Percentiles rank a stretch among this genome's conserved stretches.
These are phyloP conservation scores for Drosophila pseudoananassae DNA, from an alignment of 1,140 invertebrate species.

Conservation along the genomic window DNA sequence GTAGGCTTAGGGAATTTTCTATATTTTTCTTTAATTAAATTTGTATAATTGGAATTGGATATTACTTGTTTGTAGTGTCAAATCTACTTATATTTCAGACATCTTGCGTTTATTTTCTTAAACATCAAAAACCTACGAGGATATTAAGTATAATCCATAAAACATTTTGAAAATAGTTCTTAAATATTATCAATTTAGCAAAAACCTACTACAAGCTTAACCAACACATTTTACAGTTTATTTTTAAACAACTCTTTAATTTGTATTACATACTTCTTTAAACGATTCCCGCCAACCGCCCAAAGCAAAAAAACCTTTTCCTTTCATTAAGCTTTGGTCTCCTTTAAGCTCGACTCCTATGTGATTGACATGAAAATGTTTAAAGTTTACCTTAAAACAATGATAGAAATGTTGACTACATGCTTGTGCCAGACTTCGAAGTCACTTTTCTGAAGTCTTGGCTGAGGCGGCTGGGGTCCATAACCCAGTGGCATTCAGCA, in stretches of 20 bases:
- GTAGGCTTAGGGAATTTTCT: not conserved
- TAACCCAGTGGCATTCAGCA: conserved; percentile 51
- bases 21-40: conserved; percentile 2
- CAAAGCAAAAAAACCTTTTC: conserved; percentile 31
- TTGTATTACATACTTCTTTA: conserved; percentile 5
- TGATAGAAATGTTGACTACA: conserved; percentile 64
- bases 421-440: conserved; percentile 17
- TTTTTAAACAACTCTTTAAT: not conserved
- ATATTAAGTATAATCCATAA: too few relatives aligned
- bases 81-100: too few relatives aligned
- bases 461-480: conserved; percentile 24
- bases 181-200: too few relatives aligned
- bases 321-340: conserved; percentile 22
- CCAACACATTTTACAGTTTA: conserved; percentile 1
- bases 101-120: too few relatives aligned
- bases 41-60: not conserved
- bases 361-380: conserved; percentile 82
- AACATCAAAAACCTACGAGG: too few relatives aligned
- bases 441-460: conserved; percentile 4
- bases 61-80: too few relatives aligned
- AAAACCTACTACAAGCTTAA: too few relatives aligned
- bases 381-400: conserved; percentile 83
- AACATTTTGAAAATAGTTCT: too few relatives aligned
- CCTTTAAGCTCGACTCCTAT: conserved; percentile 12
- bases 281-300: conserved; percentile 14